A percentile compares a stretch with the other conserved stretches of the same genome.
Conservation (phyloP, 1,140 invertebrate species). For the Aporrectodea caliginosa region DNA sequence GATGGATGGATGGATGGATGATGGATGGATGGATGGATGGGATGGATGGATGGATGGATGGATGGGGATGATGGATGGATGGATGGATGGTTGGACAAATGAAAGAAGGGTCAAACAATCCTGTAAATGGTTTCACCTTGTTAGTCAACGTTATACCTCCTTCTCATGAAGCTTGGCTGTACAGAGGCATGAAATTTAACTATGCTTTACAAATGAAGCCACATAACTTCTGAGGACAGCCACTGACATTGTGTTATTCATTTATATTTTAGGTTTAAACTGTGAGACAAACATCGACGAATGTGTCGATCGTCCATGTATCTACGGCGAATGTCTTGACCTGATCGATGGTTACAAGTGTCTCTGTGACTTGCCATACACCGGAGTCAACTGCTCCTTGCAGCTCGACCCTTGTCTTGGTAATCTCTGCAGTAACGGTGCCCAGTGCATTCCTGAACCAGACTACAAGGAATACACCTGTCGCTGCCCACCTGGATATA, state of each 20-base stretch:
- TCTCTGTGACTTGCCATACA: conserved; percentile 60
- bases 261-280: conserved; percentile 21
- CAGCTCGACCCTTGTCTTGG: conserved; percentile 73
- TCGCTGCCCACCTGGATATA: conserved; percentile 59
- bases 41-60: too few species aligned
- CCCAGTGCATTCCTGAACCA: conserved; percentile 74
- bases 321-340: conserved; percentile 86
- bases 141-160: background rate
- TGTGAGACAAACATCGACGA: conserved; percentile 78
- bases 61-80: too few species aligned
- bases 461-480: conserved; percentile 60
- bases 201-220: background rate
- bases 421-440: conserved; percentile 80
- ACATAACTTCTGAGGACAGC: background rate
- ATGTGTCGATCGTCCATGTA: conserved; percentile 84
- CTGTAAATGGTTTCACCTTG: background rate
- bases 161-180: background rate
- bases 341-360: conserved; percentile 45
- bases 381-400: conserved; percentile 45
- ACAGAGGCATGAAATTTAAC: background rate
- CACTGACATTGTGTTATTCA: background rate
- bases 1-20: too few species aligned
- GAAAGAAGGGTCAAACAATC: background rate
- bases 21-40: too few species aligned
- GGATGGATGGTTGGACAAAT: too few species aligned